Percentiles rank a stretch among this genome's conserved stretches.
These are phyloP conservation scores for Hydractinia echinata DNA, from an alignment of 30 jellyfish, hydroid and myxozoan species.

Conservation along the genomic window DNA sequence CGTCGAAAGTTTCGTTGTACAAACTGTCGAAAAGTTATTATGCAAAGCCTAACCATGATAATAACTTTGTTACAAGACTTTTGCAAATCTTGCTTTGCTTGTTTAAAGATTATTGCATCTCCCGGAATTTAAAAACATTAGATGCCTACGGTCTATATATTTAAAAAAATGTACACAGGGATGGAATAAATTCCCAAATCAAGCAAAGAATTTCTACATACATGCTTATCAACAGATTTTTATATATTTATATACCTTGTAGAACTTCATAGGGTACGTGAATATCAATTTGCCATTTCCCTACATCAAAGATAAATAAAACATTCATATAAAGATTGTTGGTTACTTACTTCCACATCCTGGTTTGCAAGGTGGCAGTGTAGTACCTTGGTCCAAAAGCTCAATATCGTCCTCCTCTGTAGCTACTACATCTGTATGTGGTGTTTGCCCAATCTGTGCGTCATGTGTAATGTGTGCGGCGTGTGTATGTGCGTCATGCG, in stretches of 20 bases:
- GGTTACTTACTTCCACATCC: constrained; percentile 8
- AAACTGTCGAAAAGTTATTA: no score
- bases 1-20: no score
- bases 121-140: no score
- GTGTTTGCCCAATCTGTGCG: constrained; percentile 10
- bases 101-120: no score
- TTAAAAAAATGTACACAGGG: no score
- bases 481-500: neutral
- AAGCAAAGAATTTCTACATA: no score
- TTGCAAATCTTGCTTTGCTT: no score
- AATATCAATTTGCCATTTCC: neutral
- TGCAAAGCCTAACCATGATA: no score
- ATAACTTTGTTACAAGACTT: no score
- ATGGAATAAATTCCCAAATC: no score
- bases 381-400: neutral
- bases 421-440: neutral
- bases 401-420: neutral
- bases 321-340: neutral
- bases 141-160: no score
- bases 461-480: constrained; percentile 2
- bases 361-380: neutral
- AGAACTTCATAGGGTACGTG: constrained; percentile 9
- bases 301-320: neutral
- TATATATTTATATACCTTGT: constrained; percentile 4
- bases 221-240: no score